Evolutionary conservation across 2,797 vertebrate genomes (phyloP).

Genomic region (Florisuga fusca): DNA sequence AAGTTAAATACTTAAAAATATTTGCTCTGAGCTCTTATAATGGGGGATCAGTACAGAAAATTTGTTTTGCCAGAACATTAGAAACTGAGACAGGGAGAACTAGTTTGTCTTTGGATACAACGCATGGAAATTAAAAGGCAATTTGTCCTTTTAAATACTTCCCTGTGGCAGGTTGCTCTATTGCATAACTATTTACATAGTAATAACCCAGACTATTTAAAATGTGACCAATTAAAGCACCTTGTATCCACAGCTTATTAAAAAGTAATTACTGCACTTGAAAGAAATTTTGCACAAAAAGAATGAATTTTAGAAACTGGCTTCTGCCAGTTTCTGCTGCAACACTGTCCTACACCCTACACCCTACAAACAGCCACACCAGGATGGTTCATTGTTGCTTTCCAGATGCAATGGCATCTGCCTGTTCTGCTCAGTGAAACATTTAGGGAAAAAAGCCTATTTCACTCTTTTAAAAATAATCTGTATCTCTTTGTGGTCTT

Average conservation of each 20-base stretch:
- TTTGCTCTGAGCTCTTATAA: not conserved
- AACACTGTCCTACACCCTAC: too few species aligned
- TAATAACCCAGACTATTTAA: constrained; percentile 37
- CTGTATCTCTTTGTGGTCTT: not conserved
- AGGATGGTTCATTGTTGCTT: not conserved
- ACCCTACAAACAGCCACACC: not conserved
- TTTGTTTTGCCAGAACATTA: not conserved
- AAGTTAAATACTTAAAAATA: not conserved
- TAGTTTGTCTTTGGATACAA: not conserved
- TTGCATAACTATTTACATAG: constrained; percentile 21
- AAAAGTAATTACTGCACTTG: constrained; percentile 16
- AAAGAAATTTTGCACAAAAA: not conserved
- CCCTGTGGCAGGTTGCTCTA: not conserved
- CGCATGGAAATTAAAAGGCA: not conserved
- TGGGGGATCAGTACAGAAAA: not conserved
- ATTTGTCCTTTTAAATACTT: constrained; percentile 26
- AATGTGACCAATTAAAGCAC: constrained; percentile 1
- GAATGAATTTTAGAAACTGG: not conserved
- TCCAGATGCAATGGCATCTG: not conserved
- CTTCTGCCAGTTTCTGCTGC: not conserved
- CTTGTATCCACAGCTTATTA: not conserved
- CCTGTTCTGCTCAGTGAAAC: not conserved
- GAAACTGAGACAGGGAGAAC: not conserved
- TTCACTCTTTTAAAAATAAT: not conserved
- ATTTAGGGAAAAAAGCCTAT: not conserved